A percentile compares a stretch with the other conserved stretches of the same genome.
phyloP scores from a whole-genome alignment of 2,888 invertebrate species.

The Rhimphoctona megacephalus region DNA sequence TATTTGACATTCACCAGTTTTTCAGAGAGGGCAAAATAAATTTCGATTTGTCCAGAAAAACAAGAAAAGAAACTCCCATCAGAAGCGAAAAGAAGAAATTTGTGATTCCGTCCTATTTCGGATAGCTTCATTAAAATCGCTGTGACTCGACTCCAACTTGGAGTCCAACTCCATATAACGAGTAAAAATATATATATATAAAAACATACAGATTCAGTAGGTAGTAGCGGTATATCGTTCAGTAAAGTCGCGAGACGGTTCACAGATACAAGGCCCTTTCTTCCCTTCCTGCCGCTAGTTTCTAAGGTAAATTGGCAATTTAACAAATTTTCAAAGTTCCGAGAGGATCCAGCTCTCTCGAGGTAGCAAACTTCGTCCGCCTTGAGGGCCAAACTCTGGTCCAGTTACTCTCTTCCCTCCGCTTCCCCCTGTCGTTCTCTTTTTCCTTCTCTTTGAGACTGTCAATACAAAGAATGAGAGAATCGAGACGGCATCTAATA shows the following conservation, averaged over 20 bases:
- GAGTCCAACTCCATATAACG: slow-evolving; percentile 5
- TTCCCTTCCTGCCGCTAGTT: slow-evolving; percentile 73
- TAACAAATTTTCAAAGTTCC: slow-evolving; percentile 84
- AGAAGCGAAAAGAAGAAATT: neutral
- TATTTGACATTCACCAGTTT: too few species aligned
- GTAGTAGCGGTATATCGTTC: slow-evolving; percentile 14
- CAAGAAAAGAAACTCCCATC: too few species aligned
- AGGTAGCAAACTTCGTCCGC: slow-evolving; percentile 75
- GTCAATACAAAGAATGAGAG: slow-evolving; percentile 16
- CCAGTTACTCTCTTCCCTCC: slow-evolving; percentile 15
- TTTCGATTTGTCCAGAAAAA: too few species aligned
- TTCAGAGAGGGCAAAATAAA: too few species aligned
- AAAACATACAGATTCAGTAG: slow-evolving; percentile 20
- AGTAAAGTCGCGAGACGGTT: slow-evolving; percentile 39
- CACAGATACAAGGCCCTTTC: slow-evolving; percentile 49
- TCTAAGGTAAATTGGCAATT: slow-evolving; percentile 84
- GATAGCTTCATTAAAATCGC: neutral
- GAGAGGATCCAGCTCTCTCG: slow-evolving; percentile 51
- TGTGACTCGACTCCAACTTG: neutral
- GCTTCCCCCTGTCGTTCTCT: neutral
- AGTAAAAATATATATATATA: neutral
- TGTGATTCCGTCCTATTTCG: neutral
- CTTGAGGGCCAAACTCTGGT: slow-evolving; percentile 63
- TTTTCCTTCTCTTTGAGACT: slow-evolving; percentile 22
- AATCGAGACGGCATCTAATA: slow-evolving; percentile 24